Base-by-base conservation (phyloP, 2,888 invertebrate species). In the Metacarcinus magister region DNA sequence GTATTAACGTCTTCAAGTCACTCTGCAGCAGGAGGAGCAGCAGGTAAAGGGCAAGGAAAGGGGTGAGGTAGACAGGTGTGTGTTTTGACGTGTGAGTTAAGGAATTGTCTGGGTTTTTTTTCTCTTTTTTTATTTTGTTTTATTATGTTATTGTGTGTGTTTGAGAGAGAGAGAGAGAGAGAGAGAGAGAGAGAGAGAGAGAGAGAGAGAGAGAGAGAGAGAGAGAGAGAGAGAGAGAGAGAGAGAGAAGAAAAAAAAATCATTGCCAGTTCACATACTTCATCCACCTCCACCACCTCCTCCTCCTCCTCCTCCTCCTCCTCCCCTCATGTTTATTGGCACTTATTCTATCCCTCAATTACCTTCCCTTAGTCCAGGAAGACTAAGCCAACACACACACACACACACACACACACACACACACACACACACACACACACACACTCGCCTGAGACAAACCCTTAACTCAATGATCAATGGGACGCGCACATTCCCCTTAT, bases 341-440 rank as follows among this genome's bases (percentile, higher is more conserved):
- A 48, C 92, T 92, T 92, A 46, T 43, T 92, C 46, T 46, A 23
- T 92, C 48, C 92, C 48, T 92, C 87, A 87, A 87, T 87, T 87
- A 87, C 87, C 67, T 67, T 28, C 75, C 60, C 75, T 23, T 75
- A 16, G 23, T 3, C 23, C 75, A n/a, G 75, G 8, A 16, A n/a
- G 7, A n/a, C 75, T 23, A 16, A 75, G 23, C 8, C 75, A 75
- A 87, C 87, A 87, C 32, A 32, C 32, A 32, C 87, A 87, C 87
- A 87, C 87, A 87, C 87, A 87, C 87, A 32, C 87, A 87, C 87
- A 87, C 87, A 87, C 87, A 87, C 87, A 87, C 87, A 87, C 87
- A 87, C 87, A 87, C 87, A 87, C 87, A 87, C 75, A 75, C 75
- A 75, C 75, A 75, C 75, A 75, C 75, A 75, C 75, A 75, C n/a